Base-by-base conservation (phyloP, 1,140 invertebrate genomes). In the Drosophila hydei region DNA sequence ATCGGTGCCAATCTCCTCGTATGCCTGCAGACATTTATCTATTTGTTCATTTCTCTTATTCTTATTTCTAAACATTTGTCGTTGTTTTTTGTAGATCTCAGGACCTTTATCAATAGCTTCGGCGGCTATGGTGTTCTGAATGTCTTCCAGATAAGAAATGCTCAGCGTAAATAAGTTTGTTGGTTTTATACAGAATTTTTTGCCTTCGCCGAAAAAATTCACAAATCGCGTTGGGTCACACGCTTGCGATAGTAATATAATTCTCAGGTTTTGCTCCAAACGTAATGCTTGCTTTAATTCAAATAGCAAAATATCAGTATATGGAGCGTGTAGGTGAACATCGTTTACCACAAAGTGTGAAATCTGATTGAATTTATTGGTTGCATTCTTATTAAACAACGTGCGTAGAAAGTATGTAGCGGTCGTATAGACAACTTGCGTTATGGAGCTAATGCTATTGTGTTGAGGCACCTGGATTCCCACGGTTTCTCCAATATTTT, bases 271-370 rank as follows among this genome's bases (percentile, higher is more conserved):
- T 51, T 94, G 93, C 74, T 94, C 95, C 27, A 95, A 94, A 0
- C 92, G 90, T 1, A 98, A 81, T 2, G 95, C 94, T 76, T 97
- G 95, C 47, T 95, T 94, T 8, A 99, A 87, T 18, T 96, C 95
- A 62, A 96, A 96, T 9, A 99, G 92, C 25, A 99, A 92, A 91
- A 99, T 98, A 92, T 99, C 98, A 74, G 95, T 96, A 85, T 97
- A 96, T 72, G 96, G 94, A 92, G 98, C 97, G 7, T 98, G 93
- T 90, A 99, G 97, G 91, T 99, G 97, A 38, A 98, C 95, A 92
- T 99, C 98, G 92, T 99, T 98, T 52, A 98, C 94, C 21, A 97
- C 94, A 36, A 97, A 93, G 90, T 99, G 97, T 0, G 97, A 98
- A 2, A 98, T 92, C 19, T 93, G 92, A 67, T 92, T 73, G 9